Evolutionary conservation across 2,113 vertebrate genomes (phyloP), one percentile per base, ranked within the genome.

Genomic region (Numida meleagris): DNA sequence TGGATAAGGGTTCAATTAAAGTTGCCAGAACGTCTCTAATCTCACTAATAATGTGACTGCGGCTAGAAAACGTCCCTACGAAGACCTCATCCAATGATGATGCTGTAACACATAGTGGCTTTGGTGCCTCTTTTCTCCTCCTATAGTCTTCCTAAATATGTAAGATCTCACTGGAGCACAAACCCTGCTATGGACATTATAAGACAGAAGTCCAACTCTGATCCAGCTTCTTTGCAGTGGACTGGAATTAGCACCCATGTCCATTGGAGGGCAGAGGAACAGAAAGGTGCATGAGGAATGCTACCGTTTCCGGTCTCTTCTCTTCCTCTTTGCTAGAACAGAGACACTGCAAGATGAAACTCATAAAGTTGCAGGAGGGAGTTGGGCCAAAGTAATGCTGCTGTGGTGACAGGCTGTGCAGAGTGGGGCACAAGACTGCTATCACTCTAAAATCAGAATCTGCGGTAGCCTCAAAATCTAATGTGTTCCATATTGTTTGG

Each of bases 101-200:
- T 25, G 27, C 38, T n/a, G 4, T 12, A 68, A 50, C 17, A 72
- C 34, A 31, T 8, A 24, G 51, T 27, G 42, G 38, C 12, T 79
- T 77, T 62, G 13, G 42, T 67, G 62, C 4, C 27, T 4, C 33
- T 81, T 36, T 38, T 59, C 25, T 72, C 53, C 63, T 12, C 2
- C 18, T 68, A 31, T 2, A 48, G 23, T 14, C 31, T 31, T 89
- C 33, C 34, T 45, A 50, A 70, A 73, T 1, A 21, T 8, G 65
- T 10, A 46, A 8, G 45, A 46, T 46, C 45, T 46, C 18, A 46
- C 8, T 46, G 18, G 45, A 46, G 45, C 45, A 27, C 46, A 78
- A 21, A 58, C 4, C 2, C 20, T 5, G 0, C 36, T 43, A 51
- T 2, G 18, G 77, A 21, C 9, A 34, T 15, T 27, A 1, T 3